These are phyloP conservation scores for Thaumetopoea pityocampa DNA, from an alignment of 1,140 invertebrate species.

Conservation along the genomic window DNA sequence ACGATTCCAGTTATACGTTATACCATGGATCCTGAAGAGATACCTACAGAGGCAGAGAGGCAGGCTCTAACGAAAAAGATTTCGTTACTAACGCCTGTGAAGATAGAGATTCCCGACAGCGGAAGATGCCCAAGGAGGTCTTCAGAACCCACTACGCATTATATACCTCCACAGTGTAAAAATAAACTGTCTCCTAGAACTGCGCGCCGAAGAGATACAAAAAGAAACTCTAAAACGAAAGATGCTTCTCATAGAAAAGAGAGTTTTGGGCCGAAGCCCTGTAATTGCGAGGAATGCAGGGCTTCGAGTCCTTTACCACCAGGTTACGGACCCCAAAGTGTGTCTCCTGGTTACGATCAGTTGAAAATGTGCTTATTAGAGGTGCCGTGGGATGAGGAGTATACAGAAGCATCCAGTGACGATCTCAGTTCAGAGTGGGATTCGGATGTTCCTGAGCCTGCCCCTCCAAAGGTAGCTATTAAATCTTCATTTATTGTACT, in stretches of 20 bases:
- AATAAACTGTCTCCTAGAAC: slow-evolving; percentile 62
- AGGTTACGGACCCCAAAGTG: slow-evolving; percentile 59
- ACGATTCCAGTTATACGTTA: slow-evolving; percentile 66
- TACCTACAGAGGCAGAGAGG: slow-evolving; percentile 34
- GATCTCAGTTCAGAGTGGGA: slow-evolving; percentile 94
- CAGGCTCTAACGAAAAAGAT: slow-evolving; percentile 57
- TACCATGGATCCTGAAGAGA: slow-evolving; percentile 61
- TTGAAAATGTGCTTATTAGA: slow-evolving; percentile 85
- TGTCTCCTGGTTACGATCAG: slow-evolving; percentile 84
- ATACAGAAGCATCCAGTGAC: slow-evolving; percentile 89
- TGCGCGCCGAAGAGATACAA: slow-evolving; percentile 53
- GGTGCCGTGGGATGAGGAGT: slow-evolving; percentile 84
- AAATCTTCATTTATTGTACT: slow-evolving; percentile 4
- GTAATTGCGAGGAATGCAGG: slow-evolving; percentile 65
- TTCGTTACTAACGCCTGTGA: slow-evolving; percentile 58
- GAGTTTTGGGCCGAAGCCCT: slow-evolving; percentile 57
- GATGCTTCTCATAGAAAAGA: slow-evolving; percentile 41
- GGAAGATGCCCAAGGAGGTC: slow-evolving; percentile 47
- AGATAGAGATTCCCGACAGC: slow-evolving; percentile 60
- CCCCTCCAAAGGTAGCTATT: slow-evolving; percentile 63
- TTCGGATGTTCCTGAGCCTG: slow-evolving; percentile 82
- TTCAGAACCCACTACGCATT: slow-evolving; percentile 59
- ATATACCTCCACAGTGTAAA: slow-evolving; percentile 65
- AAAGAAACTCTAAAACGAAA: slow-evolving; percentile 49
- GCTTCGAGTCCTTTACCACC: slow-evolving; percentile 62